phyloP scores from a whole-genome alignment of 2,888 invertebrate species.

The Tenthredo livida region DNA sequence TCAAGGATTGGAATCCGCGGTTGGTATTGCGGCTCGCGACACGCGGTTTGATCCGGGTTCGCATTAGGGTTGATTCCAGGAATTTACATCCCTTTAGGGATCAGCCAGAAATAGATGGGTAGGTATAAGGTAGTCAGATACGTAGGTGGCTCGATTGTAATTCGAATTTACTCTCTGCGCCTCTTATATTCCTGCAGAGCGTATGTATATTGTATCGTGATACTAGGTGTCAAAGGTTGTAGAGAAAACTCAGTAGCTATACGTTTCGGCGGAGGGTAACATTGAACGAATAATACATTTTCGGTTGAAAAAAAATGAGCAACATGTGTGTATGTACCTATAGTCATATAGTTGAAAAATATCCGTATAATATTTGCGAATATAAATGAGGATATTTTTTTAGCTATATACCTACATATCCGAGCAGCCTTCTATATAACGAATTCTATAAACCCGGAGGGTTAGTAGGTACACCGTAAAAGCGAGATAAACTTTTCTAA shows the following conservation, averaged over 20 bases:
- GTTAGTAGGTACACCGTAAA: neutral
- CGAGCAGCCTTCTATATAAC: neutral
- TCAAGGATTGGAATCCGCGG: constrained; percentile 6
- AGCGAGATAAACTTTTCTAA: constrained; percentile 34
- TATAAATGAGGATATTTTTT: neutral
- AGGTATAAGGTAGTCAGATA: neutral
- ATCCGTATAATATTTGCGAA: neutral
- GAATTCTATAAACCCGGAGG: constrained; percentile 1
- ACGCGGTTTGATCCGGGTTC: constrained; percentile 45
- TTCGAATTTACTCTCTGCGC: neutral
- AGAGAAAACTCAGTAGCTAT: too few species aligned
- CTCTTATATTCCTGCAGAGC: too few species aligned
- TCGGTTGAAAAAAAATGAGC: neutral
- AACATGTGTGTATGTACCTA: too few species aligned
- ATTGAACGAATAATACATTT: neutral
- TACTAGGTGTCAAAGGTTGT: too few species aligned
- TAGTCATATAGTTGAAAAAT: too few species aligned
- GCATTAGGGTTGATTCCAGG: constrained; percentile 30
- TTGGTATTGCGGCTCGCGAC: constrained; percentile 5
- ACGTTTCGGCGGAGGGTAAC: neutral
- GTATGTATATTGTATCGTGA: too few species aligned
- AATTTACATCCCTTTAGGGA: constrained; percentile 20
- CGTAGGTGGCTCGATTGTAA: neutral
- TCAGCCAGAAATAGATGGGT: neutral
- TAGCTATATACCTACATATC: neutral